Evolutionary conservation across 2,797 vertebrate species (phyloP), one percentile per base, ranked within the genome.

Genomic region (Bryconaethiops microstoma): DNA sequence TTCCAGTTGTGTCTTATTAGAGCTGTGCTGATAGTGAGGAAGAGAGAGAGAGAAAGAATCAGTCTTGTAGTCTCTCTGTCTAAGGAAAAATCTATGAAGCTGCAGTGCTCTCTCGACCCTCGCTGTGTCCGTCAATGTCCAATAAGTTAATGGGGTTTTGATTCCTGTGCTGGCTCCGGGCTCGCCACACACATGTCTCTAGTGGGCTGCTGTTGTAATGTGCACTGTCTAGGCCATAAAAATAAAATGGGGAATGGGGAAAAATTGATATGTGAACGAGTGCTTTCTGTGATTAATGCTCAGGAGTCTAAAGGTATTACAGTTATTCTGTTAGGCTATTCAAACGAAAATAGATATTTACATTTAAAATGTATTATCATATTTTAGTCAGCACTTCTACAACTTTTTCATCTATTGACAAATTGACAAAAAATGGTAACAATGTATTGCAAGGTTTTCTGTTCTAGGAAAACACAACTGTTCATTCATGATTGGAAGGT

Each of bases 131-230:
- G 81, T 75, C 54, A 21, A 42, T 64, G 59, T 77, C 80, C 45
- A 69, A 63, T 78, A 82, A 74, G 63, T 40, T 84, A 83, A 84
- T 84, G 76, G 76, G 23, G 63, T 78, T 80, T 79, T 76, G 70
- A 77, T 75, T 85, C 35, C 77, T 78, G 19, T 8, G 13, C 57
- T 16, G 7, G n/a, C 29, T 67, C 40, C 54, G 35, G 45, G 1
- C n/a, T 45, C 55, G 45, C 40, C 23, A 7, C 54, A 52, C 39
- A 25, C 64, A 14, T 4, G 4, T 7, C 45, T 40, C 45, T 19
- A 25, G 45, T n/a, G 21, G n/a, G 5, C 10, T 67, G 29, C 39
- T 23, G 23, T 10, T 59, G 6, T 52, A 25, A 55, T 8, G n/a
- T 29, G 60, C 40, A 35, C 39, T 67, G 78, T 39, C 63, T 45